phyloP scores from a whole-genome alignment of 2,888 invertebrate species.

The Sinotaia quadrata region DNA sequence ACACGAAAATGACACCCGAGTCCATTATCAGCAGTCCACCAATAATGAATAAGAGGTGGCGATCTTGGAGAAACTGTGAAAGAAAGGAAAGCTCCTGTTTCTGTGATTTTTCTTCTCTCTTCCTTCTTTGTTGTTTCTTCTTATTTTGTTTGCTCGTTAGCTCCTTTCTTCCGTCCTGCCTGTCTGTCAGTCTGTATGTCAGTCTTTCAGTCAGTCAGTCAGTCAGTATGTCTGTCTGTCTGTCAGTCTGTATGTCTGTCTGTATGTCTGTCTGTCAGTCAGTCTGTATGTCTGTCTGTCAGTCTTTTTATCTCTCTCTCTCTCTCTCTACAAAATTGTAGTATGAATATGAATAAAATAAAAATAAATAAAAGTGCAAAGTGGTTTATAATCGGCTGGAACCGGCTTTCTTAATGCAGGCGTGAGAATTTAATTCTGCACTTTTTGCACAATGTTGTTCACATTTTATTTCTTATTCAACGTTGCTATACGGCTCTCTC shows the following conservation, averaged over 20 bases:
- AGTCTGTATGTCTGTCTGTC: conserved; percentile 1
- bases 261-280: conserved; percentile 10
- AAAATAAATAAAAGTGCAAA: too few relatives aligned
- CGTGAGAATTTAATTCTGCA: too few relatives aligned
- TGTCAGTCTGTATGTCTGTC: neutral
- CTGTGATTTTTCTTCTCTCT: conserved; percentile 10
- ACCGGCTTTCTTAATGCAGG: too few relatives aligned
- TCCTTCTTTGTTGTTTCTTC: neutral
- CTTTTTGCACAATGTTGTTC: too few relatives aligned
- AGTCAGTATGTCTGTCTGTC: neutral
- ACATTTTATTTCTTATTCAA: too few relatives aligned
- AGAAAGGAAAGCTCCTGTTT: neutral
- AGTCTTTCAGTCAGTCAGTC: conserved; percentile 1
- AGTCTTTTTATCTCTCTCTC: neutral
- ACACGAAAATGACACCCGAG: conserved; percentile 85
- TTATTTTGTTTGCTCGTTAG: neutral
- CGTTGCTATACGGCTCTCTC: too few relatives aligned
- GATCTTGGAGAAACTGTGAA: conserved; percentile 83
- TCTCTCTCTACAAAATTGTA: neutral
- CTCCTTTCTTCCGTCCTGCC: neutral
- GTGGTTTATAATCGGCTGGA: too few relatives aligned
- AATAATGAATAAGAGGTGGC: conserved; percentile 88
- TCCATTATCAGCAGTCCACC: conserved; percentile 87
- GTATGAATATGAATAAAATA: too few relatives aligned
- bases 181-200: neutral